phyloP scores from a whole-genome alignment of 2,113 vertebrate genomes.

The Isichthys henryi region DNA sequence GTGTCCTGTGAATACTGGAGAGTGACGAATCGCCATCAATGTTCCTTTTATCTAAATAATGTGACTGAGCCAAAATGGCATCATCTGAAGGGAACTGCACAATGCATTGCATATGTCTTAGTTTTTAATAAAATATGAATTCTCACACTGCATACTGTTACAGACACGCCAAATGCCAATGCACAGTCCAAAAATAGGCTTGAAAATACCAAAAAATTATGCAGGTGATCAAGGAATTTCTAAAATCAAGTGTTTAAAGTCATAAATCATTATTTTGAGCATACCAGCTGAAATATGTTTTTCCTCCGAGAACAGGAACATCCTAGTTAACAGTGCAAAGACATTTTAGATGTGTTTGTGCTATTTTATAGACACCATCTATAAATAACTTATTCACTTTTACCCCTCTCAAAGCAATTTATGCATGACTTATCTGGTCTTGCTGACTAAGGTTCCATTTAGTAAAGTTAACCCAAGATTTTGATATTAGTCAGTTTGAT shows the following conservation, averaged over 20 bases:
- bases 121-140: not conserved
- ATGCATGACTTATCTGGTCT: not conserved
- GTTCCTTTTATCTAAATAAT: conserved; percentile 9
- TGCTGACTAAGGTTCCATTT: not conserved
- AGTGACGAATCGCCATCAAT: not conserved
- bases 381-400: not conserved
- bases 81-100: conserved; percentile 3
- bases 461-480: not conserved
- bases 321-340: not conserved
- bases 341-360: not conserved
- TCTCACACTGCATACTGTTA: not conserved
- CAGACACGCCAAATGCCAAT: not conserved
- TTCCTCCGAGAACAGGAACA: not conserved
- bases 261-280: not conserved
- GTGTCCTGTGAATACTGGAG: conserved; percentile 9
- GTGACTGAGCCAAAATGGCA: not conserved
- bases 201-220: not conserved
- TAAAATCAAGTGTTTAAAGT: not conserved
- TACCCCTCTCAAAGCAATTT: not conserved
- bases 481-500: not conserved
- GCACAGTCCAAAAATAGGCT: not conserved
- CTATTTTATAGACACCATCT: not conserved
- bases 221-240: not conserved
- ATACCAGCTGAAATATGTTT: not conserved
- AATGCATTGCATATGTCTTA: conserved; percentile 1